Percentiles rank a stretch among this genome's conserved stretches.
phyloP scores from a whole-genome alignment of 2,797 vertebrate species.

The Danio choprae region DNA sequence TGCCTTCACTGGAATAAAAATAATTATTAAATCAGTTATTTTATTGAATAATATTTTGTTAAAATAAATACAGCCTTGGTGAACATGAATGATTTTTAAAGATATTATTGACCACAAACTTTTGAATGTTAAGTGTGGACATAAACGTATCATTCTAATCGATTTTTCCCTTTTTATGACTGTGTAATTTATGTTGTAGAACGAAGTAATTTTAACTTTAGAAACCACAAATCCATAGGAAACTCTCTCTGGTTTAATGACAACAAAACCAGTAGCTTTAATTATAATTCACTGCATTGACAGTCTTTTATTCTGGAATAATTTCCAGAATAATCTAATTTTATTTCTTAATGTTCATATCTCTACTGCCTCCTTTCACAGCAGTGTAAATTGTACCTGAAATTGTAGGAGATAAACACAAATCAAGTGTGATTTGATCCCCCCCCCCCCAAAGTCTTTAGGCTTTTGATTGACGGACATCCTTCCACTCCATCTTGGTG shows the following conservation, averaged over 20 bases:
- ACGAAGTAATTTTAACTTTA: not conserved
- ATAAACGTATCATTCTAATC: not conserved
- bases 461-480: slow-evolving; percentile 91
- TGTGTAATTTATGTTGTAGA: not conserved
- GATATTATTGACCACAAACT: not conserved
- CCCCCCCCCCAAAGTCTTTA: slow-evolving; percentile 56
- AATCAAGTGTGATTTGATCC: slow-evolving; percentile 45
- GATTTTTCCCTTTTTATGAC: not conserved
- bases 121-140: not conserved
- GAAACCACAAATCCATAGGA: not conserved
- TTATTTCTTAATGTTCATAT: slow-evolving; percentile 23
- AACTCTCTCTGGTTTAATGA: not conserved
- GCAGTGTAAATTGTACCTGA: slow-evolving; percentile 39
- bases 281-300: not conserved
- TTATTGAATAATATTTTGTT: not conserved
- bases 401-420: slow-evolving; percentile 23
- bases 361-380: slow-evolving; percentile 12
- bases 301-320: slow-evolving; percentile 36
- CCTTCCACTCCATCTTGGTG: slow-evolving; percentile 96
- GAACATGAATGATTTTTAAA: not conserved
- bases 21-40: too few relatives aligned
- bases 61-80: not conserved
- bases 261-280: not conserved
- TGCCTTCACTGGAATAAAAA: too few relatives aligned
- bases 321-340: slow-evolving; percentile 34